Conservation (phyloP, 1,140 invertebrate species). For the Drosophila pectinifera region DNA sequence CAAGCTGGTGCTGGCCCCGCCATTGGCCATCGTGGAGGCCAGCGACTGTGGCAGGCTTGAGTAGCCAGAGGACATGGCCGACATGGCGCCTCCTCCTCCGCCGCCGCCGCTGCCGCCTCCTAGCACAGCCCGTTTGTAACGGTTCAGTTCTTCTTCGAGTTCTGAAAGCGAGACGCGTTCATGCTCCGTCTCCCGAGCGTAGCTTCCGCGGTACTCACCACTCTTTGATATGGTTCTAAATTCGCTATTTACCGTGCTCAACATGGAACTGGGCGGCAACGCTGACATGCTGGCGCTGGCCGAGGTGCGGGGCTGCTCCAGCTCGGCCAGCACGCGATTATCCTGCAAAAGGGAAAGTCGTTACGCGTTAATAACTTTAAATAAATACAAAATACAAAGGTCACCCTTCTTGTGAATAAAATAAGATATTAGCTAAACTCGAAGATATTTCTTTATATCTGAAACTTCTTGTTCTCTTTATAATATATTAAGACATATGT, state of each 20-base stretch:
- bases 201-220: slow-evolving; percentile 52
- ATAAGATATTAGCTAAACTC: too few relatives aligned
- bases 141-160: slow-evolving; percentile 84
- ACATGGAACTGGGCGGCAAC: slow-evolving; percentile 83
- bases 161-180: slow-evolving; percentile 43
- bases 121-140: slow-evolving; percentile 80
- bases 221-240: slow-evolving; percentile 85
- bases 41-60: slow-evolving; percentile 74
- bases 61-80: slow-evolving; percentile 75
- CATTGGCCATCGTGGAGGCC: slow-evolving; percentile 73
- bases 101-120: slow-evolving; percentile 67
- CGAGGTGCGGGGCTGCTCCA: slow-evolving; percentile 91
- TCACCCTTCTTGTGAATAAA: too few relatives aligned
- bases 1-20: slow-evolving; percentile 67
- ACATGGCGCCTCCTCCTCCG: slow-evolving; percentile 52
- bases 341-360: slow-evolving; percentile 78
- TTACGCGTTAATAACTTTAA: not conserved
- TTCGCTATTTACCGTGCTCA: slow-evolving; percentile 82
- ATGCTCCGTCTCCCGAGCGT: too few relatives aligned
- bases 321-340: slow-evolving; percentile 93
- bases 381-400: too few relatives aligned
- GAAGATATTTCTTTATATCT: too few relatives aligned
- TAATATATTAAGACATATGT: too few relatives aligned
- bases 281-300: slow-evolving; percentile 76
- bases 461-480: too few relatives aligned